These are phyloP conservation scores for Ochropleura leucogaster DNA, from an alignment of 2,888 invertebrate genomes.

Conservation along the genomic window DNA sequence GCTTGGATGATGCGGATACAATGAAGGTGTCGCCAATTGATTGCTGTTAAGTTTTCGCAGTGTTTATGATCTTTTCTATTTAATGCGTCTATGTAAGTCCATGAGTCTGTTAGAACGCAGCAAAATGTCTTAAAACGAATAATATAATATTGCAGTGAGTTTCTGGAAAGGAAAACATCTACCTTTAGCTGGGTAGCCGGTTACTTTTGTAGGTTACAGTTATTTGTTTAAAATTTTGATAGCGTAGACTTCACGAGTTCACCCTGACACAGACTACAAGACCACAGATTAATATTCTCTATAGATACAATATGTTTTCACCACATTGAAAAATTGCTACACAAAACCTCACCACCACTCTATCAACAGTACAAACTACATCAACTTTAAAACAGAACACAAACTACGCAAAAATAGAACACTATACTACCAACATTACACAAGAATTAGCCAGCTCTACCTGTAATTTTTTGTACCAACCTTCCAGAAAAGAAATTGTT, in stretches of 20 bases:
- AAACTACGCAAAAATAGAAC: slow-evolving; percentile 26
- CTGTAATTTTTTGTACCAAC: slow-evolving; percentile 74
- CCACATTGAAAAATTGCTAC: neutral
- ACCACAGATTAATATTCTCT: neutral
- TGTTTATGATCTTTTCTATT: too few species aligned
- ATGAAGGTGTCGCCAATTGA: neutral
- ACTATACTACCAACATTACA: slow-evolving; percentile 22
- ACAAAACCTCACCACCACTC: neutral
- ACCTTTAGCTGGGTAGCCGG: neutral
- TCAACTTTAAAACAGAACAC: neutral
- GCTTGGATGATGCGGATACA: neutral
- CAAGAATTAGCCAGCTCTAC: slow-evolving; percentile 63
- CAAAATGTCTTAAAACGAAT: too few species aligned
- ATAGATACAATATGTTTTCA: neutral
- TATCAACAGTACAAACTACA: neutral
- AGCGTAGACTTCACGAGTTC: neutral
- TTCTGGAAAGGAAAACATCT: neutral
- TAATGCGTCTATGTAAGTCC: too few species aligned
- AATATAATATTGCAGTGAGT: too few species aligned
- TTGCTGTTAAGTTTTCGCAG: neutral
- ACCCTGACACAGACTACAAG: neutral
- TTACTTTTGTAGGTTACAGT: neutral
- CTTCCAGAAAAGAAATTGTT: slow-evolving; percentile 80
- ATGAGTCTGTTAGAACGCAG: too few species aligned
- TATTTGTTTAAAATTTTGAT: neutral